phyloP scores from a whole-genome alignment of 2,888 invertebrate genomes.

The Parelbella ahira region DNA sequence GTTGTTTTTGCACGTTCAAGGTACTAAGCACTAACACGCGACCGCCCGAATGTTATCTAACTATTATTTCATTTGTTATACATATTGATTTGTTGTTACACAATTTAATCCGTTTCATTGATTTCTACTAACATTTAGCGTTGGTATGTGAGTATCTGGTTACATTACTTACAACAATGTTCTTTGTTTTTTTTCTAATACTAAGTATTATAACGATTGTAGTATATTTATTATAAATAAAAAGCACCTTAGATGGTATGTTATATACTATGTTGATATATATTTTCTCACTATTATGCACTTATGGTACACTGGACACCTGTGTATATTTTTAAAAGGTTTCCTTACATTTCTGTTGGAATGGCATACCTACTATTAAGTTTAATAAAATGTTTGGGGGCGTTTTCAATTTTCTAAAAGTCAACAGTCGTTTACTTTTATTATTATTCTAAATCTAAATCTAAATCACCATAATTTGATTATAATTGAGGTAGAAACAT shows the following conservation, averaged over 20 bases:
- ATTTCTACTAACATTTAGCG: slow-evolving; percentile 17
- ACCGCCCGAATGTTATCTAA: slow-evolving; percentile 2
- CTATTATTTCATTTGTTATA: slow-evolving; percentile 8
- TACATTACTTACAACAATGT: slow-evolving; percentile 10
- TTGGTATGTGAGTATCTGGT: slow-evolving; percentile 19
- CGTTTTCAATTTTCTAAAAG: too few species aligned
- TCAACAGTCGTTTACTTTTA: too few species aligned
- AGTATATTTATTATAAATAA: slow-evolving; percentile 13
- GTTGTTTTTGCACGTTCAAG: slow-evolving; percentile 98
- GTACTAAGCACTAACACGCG: slow-evolving; percentile 81
- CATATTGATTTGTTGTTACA: slow-evolving; percentile 14
- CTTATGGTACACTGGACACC: too few species aligned
- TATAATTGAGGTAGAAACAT: too few species aligned
- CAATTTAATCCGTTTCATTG: slow-evolving; percentile 18
- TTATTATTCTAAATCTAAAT: too few species aligned
- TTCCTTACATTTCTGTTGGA: too few species aligned
- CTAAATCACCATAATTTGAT: too few species aligned
- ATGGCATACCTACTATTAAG: too few species aligned
- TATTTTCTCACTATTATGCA: slow-evolving; percentile 13
- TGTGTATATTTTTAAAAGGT: too few species aligned
- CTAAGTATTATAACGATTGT: slow-evolving; percentile 2
- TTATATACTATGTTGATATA: too few species aligned
- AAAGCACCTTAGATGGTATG: slow-evolving; percentile 16
- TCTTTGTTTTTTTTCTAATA: slow-evolving; percentile 2
- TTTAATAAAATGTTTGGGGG: too few species aligned